Percentiles rank a stretch among this genome's conserved stretches.
These are phyloP conservation scores for Apamea anceps DNA, from an alignment of 2,888 invertebrate species.

Conservation along the genomic window DNA sequence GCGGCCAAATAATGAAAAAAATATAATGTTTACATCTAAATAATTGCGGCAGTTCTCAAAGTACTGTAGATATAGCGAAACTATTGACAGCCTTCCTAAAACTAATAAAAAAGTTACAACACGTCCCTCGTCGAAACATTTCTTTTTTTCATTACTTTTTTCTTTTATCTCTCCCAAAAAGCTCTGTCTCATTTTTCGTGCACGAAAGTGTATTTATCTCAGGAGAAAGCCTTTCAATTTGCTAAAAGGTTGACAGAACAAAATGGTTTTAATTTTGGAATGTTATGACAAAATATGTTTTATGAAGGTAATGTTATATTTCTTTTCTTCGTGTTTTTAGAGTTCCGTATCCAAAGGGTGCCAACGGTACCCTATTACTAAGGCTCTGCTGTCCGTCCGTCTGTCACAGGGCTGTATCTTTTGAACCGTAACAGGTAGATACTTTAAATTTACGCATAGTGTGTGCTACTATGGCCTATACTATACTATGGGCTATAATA, in stretches of 20 bases:
- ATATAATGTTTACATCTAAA: not conserved
- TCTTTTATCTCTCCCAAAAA: constrained; percentile 31
- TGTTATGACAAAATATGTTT: constrained; percentile 48
- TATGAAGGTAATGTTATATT: constrained; percentile 34
- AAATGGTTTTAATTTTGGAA: constrained; percentile 67
- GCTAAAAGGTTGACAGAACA: constrained; percentile 71
- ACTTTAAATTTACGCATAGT: not conserved
- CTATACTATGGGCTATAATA: too few species aligned
- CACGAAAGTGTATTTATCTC: constrained; percentile 56
- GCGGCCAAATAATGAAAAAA: not conserved
- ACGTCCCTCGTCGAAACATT: constrained; percentile 4
- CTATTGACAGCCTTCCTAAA: constrained; percentile 17
- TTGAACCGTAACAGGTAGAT: too few species aligned
- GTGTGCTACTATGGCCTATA: not conserved
- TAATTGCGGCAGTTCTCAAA: not conserved
- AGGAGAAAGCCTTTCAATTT: constrained; percentile 68
- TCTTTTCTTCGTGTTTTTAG: constrained; percentile 12
- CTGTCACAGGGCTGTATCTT: not conserved
- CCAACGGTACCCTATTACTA: not conserved
- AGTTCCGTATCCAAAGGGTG: not conserved
- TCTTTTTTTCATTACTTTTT: constrained; percentile 7
- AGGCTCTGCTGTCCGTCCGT: too few species aligned
- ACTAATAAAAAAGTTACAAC: constrained; percentile 31
- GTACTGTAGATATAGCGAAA: not conserved
- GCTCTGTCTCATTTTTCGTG: constrained; percentile 46